Evolutionary conservation across 2,888 invertebrate species (phyloP).

Genomic region (Dicyrtoma fusca): DNA sequence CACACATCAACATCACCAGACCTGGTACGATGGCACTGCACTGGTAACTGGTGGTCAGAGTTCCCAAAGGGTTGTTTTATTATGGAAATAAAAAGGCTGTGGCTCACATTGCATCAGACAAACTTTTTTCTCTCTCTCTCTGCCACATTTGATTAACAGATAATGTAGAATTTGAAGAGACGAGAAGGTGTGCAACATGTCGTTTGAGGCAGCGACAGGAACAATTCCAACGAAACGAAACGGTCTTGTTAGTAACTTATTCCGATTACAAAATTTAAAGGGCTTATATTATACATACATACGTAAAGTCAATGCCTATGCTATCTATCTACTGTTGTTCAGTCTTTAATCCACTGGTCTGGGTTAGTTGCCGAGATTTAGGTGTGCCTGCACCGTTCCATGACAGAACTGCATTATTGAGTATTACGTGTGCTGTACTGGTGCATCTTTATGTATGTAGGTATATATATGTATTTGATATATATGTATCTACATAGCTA

Average conservation of each 20-base stretch:
- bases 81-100: slow-evolving; percentile 16
- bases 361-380: too few relatives aligned
- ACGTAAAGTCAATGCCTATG: background rate
- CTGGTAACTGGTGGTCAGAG: too few relatives aligned
- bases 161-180: background rate
- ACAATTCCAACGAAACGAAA: background rate
- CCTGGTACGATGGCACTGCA: too few relatives aligned
- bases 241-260: background rate
- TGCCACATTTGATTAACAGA: slow-evolving; percentile 22
- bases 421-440: too few relatives aligned
- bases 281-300: too few relatives aligned
- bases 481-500: background rate
- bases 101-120: background rate
- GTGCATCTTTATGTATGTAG: too few relatives aligned
- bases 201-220: too few relatives aligned
- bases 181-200: too few relatives aligned
- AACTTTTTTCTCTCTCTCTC: background rate
- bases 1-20: background rate
- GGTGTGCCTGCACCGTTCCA: too few relatives aligned
- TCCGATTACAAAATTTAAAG: background rate
- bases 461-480: background rate
- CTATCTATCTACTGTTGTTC: background rate
- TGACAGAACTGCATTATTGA: background rate
- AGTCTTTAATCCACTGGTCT: too few relatives aligned
- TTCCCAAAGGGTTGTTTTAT: background rate